These are phyloP conservation scores for Proisotoma minuta DNA, from an alignment of 2,888 invertebrate species.

Conservation along the genomic window DNA sequence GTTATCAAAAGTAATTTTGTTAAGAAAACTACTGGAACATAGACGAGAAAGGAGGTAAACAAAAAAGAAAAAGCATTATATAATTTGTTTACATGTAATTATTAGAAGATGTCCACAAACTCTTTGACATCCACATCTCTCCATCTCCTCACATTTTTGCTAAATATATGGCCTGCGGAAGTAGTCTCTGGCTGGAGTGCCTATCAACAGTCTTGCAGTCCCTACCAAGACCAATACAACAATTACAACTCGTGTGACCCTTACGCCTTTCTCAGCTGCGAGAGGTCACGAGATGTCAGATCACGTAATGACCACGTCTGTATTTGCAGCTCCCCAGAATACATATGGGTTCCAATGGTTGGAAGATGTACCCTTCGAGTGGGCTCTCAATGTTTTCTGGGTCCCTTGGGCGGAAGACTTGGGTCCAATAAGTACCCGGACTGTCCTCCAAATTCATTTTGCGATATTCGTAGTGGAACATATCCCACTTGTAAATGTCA, in stretches of 20 bases:
- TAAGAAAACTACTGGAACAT: too few relatives aligned
- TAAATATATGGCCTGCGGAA: neutral
- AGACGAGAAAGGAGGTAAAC: too few relatives aligned
- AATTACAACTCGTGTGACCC: conserved; percentile 9
- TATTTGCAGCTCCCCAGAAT: conserved; percentile 7
- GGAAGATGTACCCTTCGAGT: conserved; percentile 8
- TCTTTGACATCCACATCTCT: too few relatives aligned
- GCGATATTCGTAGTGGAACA: neutral
- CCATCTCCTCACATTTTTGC: neutral
- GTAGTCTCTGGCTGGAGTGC: conserved; percentile 7
- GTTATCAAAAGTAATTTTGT: too few relatives aligned
- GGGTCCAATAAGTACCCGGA: neutral
- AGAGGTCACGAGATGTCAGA: neutral
- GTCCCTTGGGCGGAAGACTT: neutral
- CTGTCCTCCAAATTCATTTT: conserved; percentile 11
- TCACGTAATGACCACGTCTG: neutral
- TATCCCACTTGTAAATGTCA: conserved; percentile 7
- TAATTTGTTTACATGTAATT: too few relatives aligned
- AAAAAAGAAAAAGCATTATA: too few relatives aligned
- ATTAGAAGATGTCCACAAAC: too few relatives aligned
- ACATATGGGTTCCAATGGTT: conserved; percentile 1
- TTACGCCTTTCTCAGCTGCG: conserved; percentile 3
- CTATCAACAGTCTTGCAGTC: conserved; percentile 6
- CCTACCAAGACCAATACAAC: conserved; percentile 1
- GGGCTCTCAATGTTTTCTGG: neutral